phyloP scores from a whole-genome alignment of 2,797 vertebrate species.

The Anas bahamensis region DNA sequence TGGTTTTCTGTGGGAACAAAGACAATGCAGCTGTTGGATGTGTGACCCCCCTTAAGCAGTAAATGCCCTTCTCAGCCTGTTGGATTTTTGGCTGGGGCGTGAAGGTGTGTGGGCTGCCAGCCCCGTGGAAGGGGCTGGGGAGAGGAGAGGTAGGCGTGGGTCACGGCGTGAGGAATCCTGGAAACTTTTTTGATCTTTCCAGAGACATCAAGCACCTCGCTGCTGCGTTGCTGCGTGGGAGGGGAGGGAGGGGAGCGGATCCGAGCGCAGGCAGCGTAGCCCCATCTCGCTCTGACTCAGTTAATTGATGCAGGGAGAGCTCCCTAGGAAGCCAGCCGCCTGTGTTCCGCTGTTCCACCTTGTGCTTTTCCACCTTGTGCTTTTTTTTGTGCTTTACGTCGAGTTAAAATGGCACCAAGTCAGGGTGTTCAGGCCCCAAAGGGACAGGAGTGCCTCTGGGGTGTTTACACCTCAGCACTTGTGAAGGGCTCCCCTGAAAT shows the following conservation, averaged over 20 bases:
- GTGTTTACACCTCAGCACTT: rapidly evolving
- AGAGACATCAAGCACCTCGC: background rate
- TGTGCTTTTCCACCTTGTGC: background rate
- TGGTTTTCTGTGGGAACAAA: background rate
- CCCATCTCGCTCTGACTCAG: background rate
- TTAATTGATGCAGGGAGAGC: background rate
- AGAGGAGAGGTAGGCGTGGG: background rate
- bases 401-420: background rate
- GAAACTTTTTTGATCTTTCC: background rate
- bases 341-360: background rate
- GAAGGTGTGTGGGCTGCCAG: background rate
- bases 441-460: background rate
- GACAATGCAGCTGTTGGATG: background rate
- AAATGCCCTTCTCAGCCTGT: background rate
- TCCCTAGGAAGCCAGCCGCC: background rate
- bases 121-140: rapidly evolving
- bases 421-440: background rate
- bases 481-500: background rate
- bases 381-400: background rate
- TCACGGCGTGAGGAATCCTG: background rate
- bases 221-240: background rate
- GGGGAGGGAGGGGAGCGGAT: background rate
- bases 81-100: background rate
- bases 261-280: background rate
- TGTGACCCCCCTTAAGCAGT: background rate